Base-by-base conservation (phyloP, 2,888 invertebrate genomes). In the Acanthosoma haemorrhoidale region DNA sequence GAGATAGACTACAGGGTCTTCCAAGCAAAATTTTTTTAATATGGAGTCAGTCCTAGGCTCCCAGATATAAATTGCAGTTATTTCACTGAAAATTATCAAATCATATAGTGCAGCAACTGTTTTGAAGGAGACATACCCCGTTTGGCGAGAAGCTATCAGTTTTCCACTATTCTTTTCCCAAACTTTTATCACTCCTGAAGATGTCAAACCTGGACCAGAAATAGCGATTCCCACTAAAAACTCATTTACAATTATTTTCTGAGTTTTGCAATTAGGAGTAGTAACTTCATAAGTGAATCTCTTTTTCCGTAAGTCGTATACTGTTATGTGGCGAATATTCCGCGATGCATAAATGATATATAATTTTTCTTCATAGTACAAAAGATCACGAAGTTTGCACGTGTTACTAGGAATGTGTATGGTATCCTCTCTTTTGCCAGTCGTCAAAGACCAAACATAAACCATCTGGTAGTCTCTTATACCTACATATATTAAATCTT, bases 271-370 rank as follows among this genome's bases (percentile, higher is more conserved):
- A 15, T 70, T 34, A 4, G 70, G 73, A 5, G 73, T 73, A 5
- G 73, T 73, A 11, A 73, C 63, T 70, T 73, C 73, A 25, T 71
- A 73, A 31, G 63, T 31, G 67, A 70, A 73, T 68, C 18, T 67
- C 25, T 57, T 31, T 32, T 11, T 34, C 18, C 21, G 25, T 13
- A 70, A n/a, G 58, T 69, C 67, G 25, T 73, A 73, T 2, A 41
- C 67, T 4, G 73, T 71, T 21, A 73, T 70, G 36, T 73, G 73
- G 16, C 73, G 51, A 15, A 73, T 66, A 32, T 69, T 69, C 29
- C 71, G 43, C 11, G 73, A 73, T 13, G 73, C 73, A 34, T 71
- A 73, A 57, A 71, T 73, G 13, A 73, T n/a, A 57, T 73, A 73
- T n/a, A 73, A 29, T 2, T 29, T 9, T 34, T 60, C 59, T 9